A percentile compares a stretch with the other conserved stretches of the same genome.
Conservation (phyloP, 2,888 invertebrate species). For the Erebia palarica region DNA sequence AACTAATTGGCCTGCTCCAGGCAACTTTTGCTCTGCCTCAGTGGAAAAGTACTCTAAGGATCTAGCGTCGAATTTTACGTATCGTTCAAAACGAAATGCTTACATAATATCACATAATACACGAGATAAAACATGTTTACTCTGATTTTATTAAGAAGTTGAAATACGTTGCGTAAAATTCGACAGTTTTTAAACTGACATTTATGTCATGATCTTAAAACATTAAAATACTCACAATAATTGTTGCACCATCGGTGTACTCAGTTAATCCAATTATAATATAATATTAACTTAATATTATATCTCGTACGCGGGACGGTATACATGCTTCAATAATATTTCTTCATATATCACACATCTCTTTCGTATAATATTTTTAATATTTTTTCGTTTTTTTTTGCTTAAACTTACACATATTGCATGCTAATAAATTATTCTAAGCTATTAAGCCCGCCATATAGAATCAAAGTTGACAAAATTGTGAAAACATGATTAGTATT, state of each 20-base stretch:
- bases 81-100: conserved; percentile 23
- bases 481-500: conserved; percentile 27
- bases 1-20: too few species aligned
- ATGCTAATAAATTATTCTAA: conserved; percentile 80
- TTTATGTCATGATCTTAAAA: conserved; percentile 44
- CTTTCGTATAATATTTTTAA: conserved; percentile 53
- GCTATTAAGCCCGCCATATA: conserved; percentile 56
- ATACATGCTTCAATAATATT: conserved; percentile 54
- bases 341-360: conserved; percentile 54
- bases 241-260: conserved; percentile 35
- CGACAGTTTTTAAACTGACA: conserved; percentile 36
- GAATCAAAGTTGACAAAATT: conserved; percentile 48
- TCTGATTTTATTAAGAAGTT: conserved; percentile 5
- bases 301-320: conserved; percentile 58
- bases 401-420: conserved; percentile 64
- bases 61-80: conserved; percentile 9
- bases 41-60: too few species aligned
- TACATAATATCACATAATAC: conserved; percentile 23
- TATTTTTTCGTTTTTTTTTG: conserved; percentile 48
- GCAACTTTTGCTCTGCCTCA: too few species aligned
- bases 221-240: conserved; percentile 26
- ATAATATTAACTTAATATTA: conserved; percentile 28
- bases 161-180: conserved; percentile 41
- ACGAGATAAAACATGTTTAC: conserved; percentile 5
- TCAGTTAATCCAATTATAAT: neutral